Conservation (phyloP, 2,797 vertebrate genomes). For the Florisuga fusca region DNA sequence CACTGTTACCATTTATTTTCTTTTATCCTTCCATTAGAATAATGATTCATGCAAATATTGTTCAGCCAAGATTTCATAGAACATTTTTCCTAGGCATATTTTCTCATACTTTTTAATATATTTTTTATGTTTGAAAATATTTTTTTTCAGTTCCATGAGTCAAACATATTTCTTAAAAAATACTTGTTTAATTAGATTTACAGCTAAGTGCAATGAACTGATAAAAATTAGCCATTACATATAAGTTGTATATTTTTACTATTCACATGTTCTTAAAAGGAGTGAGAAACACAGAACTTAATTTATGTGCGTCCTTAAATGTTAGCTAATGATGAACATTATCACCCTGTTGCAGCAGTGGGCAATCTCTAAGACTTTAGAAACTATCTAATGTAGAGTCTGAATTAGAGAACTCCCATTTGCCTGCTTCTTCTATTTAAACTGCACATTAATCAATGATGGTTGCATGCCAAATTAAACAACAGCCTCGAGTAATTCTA, state of each 20-base stretch:
- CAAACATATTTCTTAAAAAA: not conserved
- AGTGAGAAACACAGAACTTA: not conserved
- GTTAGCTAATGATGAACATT: not conserved
- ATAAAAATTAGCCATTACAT: not conserved
- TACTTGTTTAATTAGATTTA: not conserved
- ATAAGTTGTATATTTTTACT: not conserved
- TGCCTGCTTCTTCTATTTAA: constrained; percentile 9
- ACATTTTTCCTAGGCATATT: not conserved
- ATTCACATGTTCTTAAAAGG: not conserved
- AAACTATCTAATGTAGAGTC: not conserved
- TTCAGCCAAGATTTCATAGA: not conserved
- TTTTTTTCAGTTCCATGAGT: not conserved
- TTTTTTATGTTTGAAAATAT: too few species aligned
- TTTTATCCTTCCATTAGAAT: not conserved
- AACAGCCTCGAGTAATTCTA: not conserved
- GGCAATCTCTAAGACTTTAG: not conserved
- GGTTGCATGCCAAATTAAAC: constrained; percentile 24
- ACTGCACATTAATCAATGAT: not conserved
- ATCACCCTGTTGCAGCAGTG: not conserved
- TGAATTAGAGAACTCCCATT: not conserved
- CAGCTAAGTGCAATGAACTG: not conserved
- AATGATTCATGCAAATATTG: not conserved
- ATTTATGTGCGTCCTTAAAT: not conserved
- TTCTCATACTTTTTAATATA: not conserved
- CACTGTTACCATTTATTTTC: not conserved